Evolutionary conservation across 2,888 invertebrate genomes (phyloP), one percentile per base, ranked within the genome.

Genomic region (Drosophila kambysellisi): DNA sequence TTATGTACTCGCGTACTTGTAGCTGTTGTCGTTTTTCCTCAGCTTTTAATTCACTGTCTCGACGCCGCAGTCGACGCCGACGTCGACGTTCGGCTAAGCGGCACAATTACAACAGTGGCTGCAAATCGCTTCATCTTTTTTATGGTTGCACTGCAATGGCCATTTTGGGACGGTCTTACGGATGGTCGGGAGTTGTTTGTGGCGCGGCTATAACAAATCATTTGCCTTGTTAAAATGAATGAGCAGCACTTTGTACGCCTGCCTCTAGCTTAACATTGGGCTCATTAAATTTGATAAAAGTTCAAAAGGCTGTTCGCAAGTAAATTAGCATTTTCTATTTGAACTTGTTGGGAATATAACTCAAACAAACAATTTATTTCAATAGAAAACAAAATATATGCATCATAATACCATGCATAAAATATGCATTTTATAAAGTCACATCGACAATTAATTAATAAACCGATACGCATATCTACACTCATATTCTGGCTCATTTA

Each of bases 51-150:
- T 60, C 67, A 68, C 67, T 58, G 50, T 60, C 51, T 48, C 72
- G 15, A 15, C 37, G 33, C 20, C 48, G 39, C 39, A 8, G 48
- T n/a, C 43, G 58, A 30, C 50, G 53, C 15, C 66, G 46, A 9
- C 74, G 76, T 29, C 66, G 46, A 9, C 74, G 76, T 29, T 70
- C 52, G 81, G 73, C 77, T 90, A 81, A 90, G 82, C 87, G 77
- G 54, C 79, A 74, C 87, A 87, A 87, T 87, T 87, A 89, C 88
- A 87, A 84, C 89, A 82, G 82, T 80, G 88, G 72, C 88, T 87
- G 90, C 74, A 87, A 90, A 87, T 87, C 89, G 89, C 87, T 90
- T 87, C 89, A 90, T 87, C 88, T 90, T 87, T 87, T 90, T 90
- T 88, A 90, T 83, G 89, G 86, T 65, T 77, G 69, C 85, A 78